Evolutionary conservation across 2,888 invertebrate species (phyloP).

Genomic region (Yponomeuta sedellus): DNA sequence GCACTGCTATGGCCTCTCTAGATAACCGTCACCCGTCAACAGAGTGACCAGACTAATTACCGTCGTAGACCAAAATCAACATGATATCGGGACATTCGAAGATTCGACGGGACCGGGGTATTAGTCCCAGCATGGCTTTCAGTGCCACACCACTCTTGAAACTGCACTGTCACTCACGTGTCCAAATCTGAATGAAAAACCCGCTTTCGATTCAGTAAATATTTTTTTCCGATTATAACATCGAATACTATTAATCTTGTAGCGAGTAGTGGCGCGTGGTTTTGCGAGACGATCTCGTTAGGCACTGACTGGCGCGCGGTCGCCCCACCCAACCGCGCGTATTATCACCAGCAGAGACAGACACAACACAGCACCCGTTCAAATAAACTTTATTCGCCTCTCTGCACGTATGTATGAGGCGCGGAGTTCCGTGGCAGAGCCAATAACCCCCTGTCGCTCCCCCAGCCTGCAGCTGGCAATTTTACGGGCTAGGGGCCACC

Average conservation of each 20-base stretch:
- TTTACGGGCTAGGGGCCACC: conserved; percentile 62
- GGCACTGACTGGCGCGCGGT: conserved; percentile 35
- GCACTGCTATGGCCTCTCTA: conserved; percentile 28
- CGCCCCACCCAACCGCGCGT: conserved; percentile 64
- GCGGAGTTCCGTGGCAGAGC: conserved; percentile 53
- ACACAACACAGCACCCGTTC: conserved; percentile 51
- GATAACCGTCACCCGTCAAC: conserved; percentile 11
- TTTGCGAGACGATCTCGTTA: conserved; percentile 40
- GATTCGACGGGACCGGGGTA: conserved; percentile 19
- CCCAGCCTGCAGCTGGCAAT: conserved; percentile 64
- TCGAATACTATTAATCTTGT: background rate
- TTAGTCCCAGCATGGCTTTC: conserved; percentile 35
- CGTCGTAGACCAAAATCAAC: conserved; percentile 68
- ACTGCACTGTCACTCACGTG: background rate
- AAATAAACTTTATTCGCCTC: conserved; percentile 74
- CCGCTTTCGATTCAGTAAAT: background rate
- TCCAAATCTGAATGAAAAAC: conserved; percentile 16
- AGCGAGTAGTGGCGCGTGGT: conserved; percentile 23
- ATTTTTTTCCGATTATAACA: background rate
- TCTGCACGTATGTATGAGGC: conserved; percentile 62
- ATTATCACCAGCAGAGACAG: conserved; percentile 61
- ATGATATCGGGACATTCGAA: conserved; percentile 53
- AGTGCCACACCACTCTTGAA: conserved; percentile 26
- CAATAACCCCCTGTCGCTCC: conserved; percentile 70
- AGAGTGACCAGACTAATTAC: conserved; percentile 42